Conservation (phyloP, 2,888 invertebrate genomes). For the Ditylenchus weischeri region DNA sequence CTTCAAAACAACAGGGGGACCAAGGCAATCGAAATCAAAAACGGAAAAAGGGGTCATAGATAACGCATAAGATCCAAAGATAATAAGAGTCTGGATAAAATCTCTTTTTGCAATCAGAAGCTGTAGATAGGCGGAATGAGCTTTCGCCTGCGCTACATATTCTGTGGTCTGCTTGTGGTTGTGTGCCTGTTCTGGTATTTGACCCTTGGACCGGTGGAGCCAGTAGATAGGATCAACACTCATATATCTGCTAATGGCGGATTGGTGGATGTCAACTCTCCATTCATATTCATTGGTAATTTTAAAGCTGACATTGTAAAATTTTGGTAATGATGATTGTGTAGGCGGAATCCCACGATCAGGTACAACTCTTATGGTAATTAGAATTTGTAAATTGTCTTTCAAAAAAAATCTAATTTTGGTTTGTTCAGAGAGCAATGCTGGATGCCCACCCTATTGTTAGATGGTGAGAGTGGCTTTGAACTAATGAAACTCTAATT, state of each 20-base stretch:
- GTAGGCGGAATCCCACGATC: slow-evolving; percentile 96
- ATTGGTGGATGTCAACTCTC: slow-evolving; percentile 25
- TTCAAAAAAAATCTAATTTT: too few relatives aligned
- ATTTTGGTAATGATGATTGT: slow-evolving; percentile 60
- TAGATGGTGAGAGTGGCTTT: slow-evolving; percentile 55
- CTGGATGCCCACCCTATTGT: slow-evolving; percentile 94
- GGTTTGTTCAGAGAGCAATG: slow-evolving; percentile 72
- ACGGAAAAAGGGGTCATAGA: too few relatives aligned
- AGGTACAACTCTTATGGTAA: slow-evolving; percentile 84
- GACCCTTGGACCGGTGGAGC: background rate
- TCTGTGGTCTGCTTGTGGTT: background rate
- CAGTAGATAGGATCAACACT: too few relatives aligned
- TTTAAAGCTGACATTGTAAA: background rate
- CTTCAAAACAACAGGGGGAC: too few relatives aligned
- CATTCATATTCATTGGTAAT: slow-evolving; percentile 37
- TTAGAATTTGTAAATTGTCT: too few relatives aligned
- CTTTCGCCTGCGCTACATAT: slow-evolving; percentile 11
- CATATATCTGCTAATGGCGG: background rate
- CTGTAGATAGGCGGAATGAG: background rate
- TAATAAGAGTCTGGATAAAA: background rate
- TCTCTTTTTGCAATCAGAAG: background rate
- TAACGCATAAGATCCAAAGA: too few relatives aligned
- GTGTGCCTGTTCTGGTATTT: slow-evolving; percentile 7
- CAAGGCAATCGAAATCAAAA: too few relatives aligned
- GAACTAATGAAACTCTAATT: background rate